Base-by-base conservation (phyloP, 2,113 vertebrate species). In the Plectropomus leopardus region DNA sequence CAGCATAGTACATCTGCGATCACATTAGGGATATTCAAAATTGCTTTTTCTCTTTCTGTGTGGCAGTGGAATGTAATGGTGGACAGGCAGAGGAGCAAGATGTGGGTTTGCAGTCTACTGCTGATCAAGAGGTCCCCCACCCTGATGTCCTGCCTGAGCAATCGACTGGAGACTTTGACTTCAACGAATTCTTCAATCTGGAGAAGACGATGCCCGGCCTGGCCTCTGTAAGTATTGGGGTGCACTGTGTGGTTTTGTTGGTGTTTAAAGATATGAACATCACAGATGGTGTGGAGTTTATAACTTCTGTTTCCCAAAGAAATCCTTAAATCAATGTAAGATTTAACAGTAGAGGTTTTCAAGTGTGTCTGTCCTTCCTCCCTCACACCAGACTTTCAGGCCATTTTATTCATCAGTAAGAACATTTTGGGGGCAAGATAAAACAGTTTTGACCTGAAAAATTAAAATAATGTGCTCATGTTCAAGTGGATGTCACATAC, bases 111-210 rank as follows among this genome's bases (percentile, higher is more conserved):
- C 95, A 95, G 68, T 92, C 94, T 5, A 90, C 96, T 83, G 95
- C 97, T 45, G 97, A 99, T 90, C 98, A 99, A 86, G 98, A 98
- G 85, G 98, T 98, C 84, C 98, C 97, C 28, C 96, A 94, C 83
- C 94, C 97, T 9, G 93, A 95, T 0, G 89, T 96, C 57, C 86
- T 98, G 47, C 96, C 96, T 13, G 97, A 98, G 82, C 95, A 96
- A 58, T 93, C 96, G 21, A 91, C 95, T 19, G 97, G 97, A 91
- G 98, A 99, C 55, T 99, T 99, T 93, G 98, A 99, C 94, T 99
- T 99, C 94, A 99, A 99, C 85, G 98, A 99, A 80, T 99, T 99
- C 92, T 99, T 99, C 93, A 99, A 99, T 92, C 94, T 99, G 92
- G 98, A 99, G 90, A 98, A 98, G 92, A 98, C 96, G 4, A 97